Conservation (phyloP, 2,888 invertebrate species). For the Eupithecia centaureata region DNA sequence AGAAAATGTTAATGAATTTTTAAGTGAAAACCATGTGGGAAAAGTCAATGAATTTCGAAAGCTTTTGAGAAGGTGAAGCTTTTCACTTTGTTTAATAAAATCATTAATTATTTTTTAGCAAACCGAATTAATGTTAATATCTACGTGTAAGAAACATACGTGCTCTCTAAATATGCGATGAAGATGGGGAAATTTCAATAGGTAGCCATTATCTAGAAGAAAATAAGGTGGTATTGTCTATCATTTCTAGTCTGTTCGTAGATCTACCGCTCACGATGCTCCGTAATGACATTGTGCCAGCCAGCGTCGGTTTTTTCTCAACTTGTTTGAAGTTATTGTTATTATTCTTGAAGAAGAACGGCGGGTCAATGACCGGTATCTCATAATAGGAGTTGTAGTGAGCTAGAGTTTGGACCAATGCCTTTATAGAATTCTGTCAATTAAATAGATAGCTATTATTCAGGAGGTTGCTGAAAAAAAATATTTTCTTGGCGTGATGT, state of each 20-base stretch:
- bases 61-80: neutral
- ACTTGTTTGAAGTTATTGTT: conserved; percentile 81
- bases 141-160: neutral
- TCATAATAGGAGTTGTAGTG: conserved; percentile 40
- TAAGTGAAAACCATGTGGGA: neutral
- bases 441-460: neutral
- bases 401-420: conserved; percentile 10
- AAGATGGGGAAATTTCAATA: neutral
- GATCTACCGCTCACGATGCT: conserved; percentile 69
- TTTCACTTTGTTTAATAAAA: neutral
- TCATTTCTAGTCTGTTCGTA: conserved; percentile 6
- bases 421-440: neutral
- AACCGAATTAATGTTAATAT: neutral
- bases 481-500: neutral
- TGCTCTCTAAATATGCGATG: neutral
- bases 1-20: neutral
- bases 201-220: neutral
- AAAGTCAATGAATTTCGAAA: neutral
- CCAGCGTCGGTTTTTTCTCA: conserved; percentile 71
- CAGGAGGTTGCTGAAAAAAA: neutral
- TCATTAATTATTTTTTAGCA: neutral
- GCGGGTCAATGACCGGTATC: conserved; percentile 63
- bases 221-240: neutral
- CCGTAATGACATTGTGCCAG: conserved; percentile 78
- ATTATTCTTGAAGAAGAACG: conserved; percentile 73